Conservation (phyloP, 2,797 vertebrate species). For the Rhodeus uyekii region DNA sequence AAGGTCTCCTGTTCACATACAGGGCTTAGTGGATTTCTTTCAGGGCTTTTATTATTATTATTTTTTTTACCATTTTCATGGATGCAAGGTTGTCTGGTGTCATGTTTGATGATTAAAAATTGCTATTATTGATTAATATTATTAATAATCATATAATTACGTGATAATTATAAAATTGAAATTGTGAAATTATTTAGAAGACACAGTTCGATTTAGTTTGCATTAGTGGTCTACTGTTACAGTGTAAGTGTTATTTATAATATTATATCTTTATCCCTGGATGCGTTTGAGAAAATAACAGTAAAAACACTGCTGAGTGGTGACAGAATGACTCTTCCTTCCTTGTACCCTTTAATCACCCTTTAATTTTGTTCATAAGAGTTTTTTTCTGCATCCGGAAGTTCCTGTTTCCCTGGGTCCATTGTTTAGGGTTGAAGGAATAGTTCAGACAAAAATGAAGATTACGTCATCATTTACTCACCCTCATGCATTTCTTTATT, state of each 20-base stretch:
- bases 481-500: neutral
- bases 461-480: neutral
- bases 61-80: conserved; percentile 34
- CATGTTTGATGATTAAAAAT: neutral
- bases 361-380: neutral
- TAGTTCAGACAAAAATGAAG: neutral
- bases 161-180: too few species aligned
- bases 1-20: conserved; percentile 76
- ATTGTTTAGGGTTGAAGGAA: neutral
- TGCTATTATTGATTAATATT: neutral
- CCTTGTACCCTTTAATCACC: neutral
- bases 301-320: neutral
- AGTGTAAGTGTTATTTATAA: neutral
- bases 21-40: conserved; percentile 70
- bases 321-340: neutral
- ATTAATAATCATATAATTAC: neutral
- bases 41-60: conserved; percentile 57
- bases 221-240: neutral
- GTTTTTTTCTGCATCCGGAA: neutral
- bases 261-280: neutral
- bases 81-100: neutral
- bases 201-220: neutral
- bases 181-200: too few species aligned
- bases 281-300: neutral
- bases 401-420: neutral